Base-by-base conservation (phyloP, 1,140 invertebrate genomes). In the Yoshiicerus persimilis region DNA sequence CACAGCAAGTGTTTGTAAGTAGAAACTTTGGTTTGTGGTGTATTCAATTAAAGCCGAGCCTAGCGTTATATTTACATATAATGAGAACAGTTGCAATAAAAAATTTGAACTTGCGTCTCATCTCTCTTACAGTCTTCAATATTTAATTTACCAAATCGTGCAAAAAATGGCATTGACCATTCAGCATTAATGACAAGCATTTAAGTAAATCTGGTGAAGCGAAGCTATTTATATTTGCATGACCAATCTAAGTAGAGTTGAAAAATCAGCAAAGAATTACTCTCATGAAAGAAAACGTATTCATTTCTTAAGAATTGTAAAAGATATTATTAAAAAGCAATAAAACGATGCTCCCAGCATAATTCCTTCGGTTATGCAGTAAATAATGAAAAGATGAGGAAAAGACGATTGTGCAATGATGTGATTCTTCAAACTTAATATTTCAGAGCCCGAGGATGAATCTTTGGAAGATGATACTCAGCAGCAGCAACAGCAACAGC, bases 401-500 rank as follows among this genome's bases (percentile, higher is more conserved):
- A n/a, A n/a, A n/a, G n/a, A n/a, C n/a, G n/a, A n/a, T n/a, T n/a
- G n/a, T n/a, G n/a, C n/a, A n/a, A n/a, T n/a, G n/a, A n/a, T n/a
- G n/a, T n/a, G n/a, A n/a, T n/a, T n/a, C n/a, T n/a, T 64, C n/a
- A 25, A 16, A 23, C 16, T 64, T 23, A 10, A 4, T n/a, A 27
- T 66, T 66, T 8, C 62, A 80, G 75, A 80, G 0, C 32, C 75
- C 36, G 32, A 80, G 8, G 27, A 34, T 13, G 75, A 80, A 1
- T 27, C 27, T 30, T 34, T 20, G 10, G 85, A 88, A 38, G 88
- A 88, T 34, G 88, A 87, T 56, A n/a, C 8, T 47, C 5, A 47
- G 20, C 84, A 86, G 39, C 86, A 87, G 84, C 89, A 86, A 30
- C 84, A 88, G 77, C 84, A 88, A 84, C 86, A 87, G 38, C 34